phyloP scores from a whole-genome alignment of 2,888 invertebrate genomes.

The Heteromurus nitidus region DNA sequence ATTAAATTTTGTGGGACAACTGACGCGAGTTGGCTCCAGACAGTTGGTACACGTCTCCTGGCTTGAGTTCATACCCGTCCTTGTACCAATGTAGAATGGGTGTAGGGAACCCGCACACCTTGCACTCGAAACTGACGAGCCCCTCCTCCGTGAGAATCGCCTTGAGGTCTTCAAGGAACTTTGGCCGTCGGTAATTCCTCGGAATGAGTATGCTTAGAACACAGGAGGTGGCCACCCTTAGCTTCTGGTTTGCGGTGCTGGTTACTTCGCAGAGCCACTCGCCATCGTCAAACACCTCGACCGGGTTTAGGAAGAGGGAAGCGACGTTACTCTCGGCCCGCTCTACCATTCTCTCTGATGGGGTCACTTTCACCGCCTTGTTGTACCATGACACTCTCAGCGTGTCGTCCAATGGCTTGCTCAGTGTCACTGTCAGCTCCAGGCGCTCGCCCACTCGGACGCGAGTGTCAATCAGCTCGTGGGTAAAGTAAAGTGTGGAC shows the following conservation, averaged over 20 bases:
- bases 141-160: constrained; percentile 94
- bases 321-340: constrained; percentile 88
- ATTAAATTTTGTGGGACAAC: constrained; percentile 77
- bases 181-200: constrained; percentile 90
- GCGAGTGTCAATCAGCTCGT: constrained; percentile 81
- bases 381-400: constrained; percentile 90
- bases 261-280: constrained; percentile 92
- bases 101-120: constrained; percentile 83
- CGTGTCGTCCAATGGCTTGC: constrained; percentile 79
- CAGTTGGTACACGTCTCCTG: constrained; percentile 93
- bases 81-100: constrained; percentile 90
- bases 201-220: constrained; percentile 81
- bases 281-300: constrained; percentile 89
- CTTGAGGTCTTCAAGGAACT: constrained; percentile 92
- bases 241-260: constrained; percentile 75
- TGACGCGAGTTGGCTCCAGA: constrained; percentile 87
- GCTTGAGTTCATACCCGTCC: constrained; percentile 92
- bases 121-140: constrained; percentile 93
- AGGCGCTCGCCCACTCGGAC: constrained; percentile 87
- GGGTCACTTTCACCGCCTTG: constrained; percentile 81
- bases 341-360: constrained; percentile 76
- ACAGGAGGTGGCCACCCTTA: constrained; percentile 64
- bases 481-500: background rate
- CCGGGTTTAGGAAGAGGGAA: constrained; percentile 83
- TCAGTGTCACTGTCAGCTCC: constrained; percentile 76